Evolutionary conservation across 2,113 vertebrate genomes (phyloP), one percentile per base, ranked within the genome.

Genomic region (Daboia siamensis): DNA sequence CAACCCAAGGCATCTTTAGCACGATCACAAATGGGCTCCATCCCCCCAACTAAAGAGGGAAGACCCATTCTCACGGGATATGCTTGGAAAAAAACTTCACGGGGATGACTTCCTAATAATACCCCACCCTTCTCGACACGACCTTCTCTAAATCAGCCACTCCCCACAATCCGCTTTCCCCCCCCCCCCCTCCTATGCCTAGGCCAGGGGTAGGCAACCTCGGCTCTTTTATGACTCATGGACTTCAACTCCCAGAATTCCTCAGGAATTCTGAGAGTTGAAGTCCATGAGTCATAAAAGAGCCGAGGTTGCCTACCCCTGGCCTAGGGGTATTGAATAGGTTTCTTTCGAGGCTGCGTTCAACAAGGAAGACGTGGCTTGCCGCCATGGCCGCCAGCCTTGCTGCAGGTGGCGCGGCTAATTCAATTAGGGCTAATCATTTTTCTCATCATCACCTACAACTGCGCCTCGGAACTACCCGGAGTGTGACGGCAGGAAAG

Each of bases 351-450:
- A 13, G 23, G 12, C 61, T 1, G n/a, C 23, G 8, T 29, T 46
- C 4, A 39, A 3, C 84, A 8, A 55, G 90, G 21, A 48, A 26
- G 55, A 9, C 33, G 48, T 44, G 33, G 33, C 11, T 33, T 10
- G 11, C 2, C 17, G 61, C 51, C 33, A 29, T 3, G 21, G 69
- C 44, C 51, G 55, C 44, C n/a, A 33, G 23, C 8, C 33, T 88
- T 29, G 90, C 93, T 84, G 90, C 93, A 85, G 90, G 90, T 85
- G 90, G 90, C 51, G 90, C 87, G 33, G 23, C 93, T 89, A 85
- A 46, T 39, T 87, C 0, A 88, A n/a, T 2, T 21, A 54, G 3
- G 54, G 1, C 6, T 29, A 69, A 7, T 92, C 20, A 85, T 46
- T 51, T 11, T 54, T 51, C 87, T 64, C 51, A 15, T 64, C 52